These are phyloP conservation scores for Semotilus atromaculatus DNA, from an alignment of 2,797 vertebrate genomes.

Conservation along the genomic window DNA sequence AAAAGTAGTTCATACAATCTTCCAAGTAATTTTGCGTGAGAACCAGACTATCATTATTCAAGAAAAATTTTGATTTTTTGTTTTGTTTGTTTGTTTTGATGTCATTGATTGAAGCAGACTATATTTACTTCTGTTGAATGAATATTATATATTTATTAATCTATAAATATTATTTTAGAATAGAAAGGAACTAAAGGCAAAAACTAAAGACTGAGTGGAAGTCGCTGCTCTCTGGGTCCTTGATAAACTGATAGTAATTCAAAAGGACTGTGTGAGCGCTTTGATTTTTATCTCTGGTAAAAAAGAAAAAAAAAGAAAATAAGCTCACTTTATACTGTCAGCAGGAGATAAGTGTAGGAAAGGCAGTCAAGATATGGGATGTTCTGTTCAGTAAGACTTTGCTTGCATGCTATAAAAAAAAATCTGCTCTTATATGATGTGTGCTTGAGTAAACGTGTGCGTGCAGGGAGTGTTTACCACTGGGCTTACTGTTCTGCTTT, in stretches of 20 bases:
- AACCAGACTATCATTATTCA: background rate
- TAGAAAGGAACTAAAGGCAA: background rate
- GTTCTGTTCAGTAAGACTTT: background rate
- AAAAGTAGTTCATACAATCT: background rate
- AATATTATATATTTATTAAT: background rate
- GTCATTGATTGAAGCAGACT: background rate
- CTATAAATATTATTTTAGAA: background rate
- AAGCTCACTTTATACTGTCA: constrained; percentile 7
- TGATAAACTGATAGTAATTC: constrained; percentile 35
- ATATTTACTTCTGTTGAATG: background rate
- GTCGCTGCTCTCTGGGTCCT: background rate
- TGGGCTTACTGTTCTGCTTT: background rate
- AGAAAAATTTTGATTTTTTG: accelerated
- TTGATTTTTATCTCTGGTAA: constrained; percentile 28
- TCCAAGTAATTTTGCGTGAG: background rate
- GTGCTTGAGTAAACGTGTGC: background rate
- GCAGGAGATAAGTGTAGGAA: constrained; percentile 13
- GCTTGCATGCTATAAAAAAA: background rate
- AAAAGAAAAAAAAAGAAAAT: no score
- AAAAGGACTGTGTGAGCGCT: background rate
- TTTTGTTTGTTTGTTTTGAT: background rate
- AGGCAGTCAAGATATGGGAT: constrained; percentile 16
- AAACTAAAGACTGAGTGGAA: background rate
- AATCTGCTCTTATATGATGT: background rate
- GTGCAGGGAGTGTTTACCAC: background rate